phyloP scores from a whole-genome alignment of 2,113 vertebrate species.

The Plestiodon gilberti region DNA sequence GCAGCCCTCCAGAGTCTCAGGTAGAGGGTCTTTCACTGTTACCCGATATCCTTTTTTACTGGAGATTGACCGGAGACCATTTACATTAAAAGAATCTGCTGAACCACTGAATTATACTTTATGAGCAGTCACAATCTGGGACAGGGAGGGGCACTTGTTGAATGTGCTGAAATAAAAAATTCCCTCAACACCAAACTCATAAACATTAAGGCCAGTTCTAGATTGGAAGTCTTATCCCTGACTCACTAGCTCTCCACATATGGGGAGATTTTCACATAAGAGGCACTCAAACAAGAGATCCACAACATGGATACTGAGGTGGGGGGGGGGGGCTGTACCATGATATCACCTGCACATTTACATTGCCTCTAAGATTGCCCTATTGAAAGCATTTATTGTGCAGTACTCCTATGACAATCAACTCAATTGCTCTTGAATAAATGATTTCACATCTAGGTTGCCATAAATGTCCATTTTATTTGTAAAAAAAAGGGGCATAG shows the following conservation, averaged over 20 bases:
- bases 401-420: not conserved
- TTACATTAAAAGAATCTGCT: not conserved
- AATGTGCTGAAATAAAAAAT: not conserved
- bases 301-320: not conserved
- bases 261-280: not conserved
- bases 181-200: not conserved
- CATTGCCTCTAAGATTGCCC: not conserved
- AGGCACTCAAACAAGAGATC: not conserved
- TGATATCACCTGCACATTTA: no score
- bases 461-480: not conserved
- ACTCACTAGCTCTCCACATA: not conserved
- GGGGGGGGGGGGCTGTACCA: not conserved
- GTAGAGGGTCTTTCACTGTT: not conserved
- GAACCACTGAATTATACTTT: not conserved
- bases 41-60: not conserved
- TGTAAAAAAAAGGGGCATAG: not conserved
- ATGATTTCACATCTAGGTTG: not conserved
- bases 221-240: not conserved
- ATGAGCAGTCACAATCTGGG: not conserved
- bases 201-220: not conserved
- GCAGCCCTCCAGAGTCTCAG: not conserved
- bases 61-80: not conserved
- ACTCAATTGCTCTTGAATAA: not conserved
- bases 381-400: not conserved
- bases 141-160: no score